Conservation (phyloP, 2,797 vertebrate genomes). For the Chloroceryle amazona region DNA sequence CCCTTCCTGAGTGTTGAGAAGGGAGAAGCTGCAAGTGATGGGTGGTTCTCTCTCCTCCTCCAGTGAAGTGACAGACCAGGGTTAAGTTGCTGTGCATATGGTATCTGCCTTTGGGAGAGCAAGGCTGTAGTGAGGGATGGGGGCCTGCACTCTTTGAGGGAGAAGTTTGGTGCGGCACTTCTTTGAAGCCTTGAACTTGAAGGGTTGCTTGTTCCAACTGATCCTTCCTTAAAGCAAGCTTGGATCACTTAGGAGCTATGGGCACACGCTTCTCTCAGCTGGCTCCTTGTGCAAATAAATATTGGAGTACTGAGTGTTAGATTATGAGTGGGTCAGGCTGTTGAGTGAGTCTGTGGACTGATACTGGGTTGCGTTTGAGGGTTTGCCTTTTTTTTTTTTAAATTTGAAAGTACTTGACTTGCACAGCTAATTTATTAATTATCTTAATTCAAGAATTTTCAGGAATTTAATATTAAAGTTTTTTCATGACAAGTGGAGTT, state of each 20-base stretch:
- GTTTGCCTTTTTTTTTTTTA: neutral
- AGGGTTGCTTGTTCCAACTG: neutral
- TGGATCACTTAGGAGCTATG: neutral
- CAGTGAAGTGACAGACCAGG: neutral
- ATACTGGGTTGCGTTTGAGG: neutral
- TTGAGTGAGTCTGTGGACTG: neutral
- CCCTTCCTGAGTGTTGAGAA: neutral
- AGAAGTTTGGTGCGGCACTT: neutral
- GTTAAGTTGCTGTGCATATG: rapidly evolving
- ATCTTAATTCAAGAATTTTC: neutral
- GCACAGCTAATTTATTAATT: neutral
- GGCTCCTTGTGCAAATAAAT: neutral
- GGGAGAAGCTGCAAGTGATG: neutral
- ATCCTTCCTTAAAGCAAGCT: neutral
- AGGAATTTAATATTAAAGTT: neutral
- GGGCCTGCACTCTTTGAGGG: neutral
- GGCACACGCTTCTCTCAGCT: neutral
- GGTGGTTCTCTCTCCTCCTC: neutral
- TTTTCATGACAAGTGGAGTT: neutral
- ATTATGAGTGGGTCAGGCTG: neutral
- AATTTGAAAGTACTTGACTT: neutral
- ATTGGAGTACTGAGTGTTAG: neutral
- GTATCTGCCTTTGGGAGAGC: neutral
- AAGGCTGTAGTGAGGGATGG: rapidly evolving
- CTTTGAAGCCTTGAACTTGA: neutral